Evolutionary conservation across 2,797 vertebrate species (phyloP).

Genomic region (Pseudotriccus pelzelni): DNA sequence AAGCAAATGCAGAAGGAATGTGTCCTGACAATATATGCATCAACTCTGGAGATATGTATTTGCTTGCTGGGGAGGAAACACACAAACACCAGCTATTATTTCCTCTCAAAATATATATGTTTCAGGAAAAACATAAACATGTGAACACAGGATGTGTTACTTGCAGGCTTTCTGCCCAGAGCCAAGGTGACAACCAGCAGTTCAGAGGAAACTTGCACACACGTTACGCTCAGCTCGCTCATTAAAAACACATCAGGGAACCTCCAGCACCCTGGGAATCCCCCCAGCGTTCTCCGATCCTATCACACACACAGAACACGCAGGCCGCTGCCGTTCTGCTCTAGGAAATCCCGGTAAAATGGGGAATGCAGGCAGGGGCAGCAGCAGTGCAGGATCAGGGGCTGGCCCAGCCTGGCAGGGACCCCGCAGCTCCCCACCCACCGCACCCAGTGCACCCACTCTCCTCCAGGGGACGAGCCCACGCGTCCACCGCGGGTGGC

Average conservation of each 20-base stretch:
- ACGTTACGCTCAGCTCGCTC: neutral
- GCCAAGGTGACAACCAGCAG: neutral
- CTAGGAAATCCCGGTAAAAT: neutral
- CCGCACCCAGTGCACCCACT: fast-evolving
- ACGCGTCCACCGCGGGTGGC: fast-evolving
- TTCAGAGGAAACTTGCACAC: neutral
- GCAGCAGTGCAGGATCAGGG: fast-evolving
- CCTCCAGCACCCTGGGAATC: neutral
- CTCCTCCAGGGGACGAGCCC: neutral
- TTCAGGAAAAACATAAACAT: neutral
- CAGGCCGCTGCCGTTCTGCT: fast-evolving
- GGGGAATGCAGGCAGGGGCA: neutral
- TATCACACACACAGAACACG: neutral
- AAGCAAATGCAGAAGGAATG: neutral
- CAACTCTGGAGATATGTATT: neutral
- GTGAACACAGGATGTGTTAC: neutral
- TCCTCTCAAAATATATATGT: neutral
- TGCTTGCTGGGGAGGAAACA: neutral
- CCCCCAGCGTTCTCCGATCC: neutral
- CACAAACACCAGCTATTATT: neutral
- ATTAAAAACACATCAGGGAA: neutral
- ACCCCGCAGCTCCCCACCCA: neutral
- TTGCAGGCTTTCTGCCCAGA: neutral
- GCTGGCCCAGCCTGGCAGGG: neutral
- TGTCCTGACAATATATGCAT: neutral